Conservation (phyloP, 2,888 invertebrate genomes). For the Tanypteryx hageni region DNA sequence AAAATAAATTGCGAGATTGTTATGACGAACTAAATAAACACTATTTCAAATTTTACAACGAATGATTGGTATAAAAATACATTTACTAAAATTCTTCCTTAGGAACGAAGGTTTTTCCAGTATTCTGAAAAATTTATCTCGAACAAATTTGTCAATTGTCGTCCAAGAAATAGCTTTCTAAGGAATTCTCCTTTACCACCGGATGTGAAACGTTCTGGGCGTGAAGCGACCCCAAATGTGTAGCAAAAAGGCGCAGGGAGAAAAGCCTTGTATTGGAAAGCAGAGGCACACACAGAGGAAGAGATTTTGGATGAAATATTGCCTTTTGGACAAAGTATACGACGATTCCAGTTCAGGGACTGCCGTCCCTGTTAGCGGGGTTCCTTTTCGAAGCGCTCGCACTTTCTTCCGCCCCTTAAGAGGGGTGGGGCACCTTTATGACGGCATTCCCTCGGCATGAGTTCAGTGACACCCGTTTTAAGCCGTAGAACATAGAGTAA, state of each 20-base stretch:
- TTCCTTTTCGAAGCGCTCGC: neutral
- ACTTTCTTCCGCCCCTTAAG: neutral
- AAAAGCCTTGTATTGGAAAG: neutral
- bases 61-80: neutral
- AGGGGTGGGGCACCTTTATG: too few relatives aligned
- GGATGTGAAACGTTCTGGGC: neutral
- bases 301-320: constrained; percentile 20
- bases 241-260: neutral
- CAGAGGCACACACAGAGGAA: neutral
- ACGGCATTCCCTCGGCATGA: neutral
- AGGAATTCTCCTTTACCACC: neutral
- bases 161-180: neutral
- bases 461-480: neutral
- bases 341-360: neutral
- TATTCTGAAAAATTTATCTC: neutral
- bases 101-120: neutral
- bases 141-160: neutral
- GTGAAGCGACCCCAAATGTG: constrained; percentile 9
- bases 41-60: neutral
- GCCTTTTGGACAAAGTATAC: neutral
- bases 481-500: neutral
- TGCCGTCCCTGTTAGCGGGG: neutral
- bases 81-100: neutral
- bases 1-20: neutral
- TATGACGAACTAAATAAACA: neutral